Conservation (phyloP, 2,113 vertebrate species). For the Calypte anna region DNA sequence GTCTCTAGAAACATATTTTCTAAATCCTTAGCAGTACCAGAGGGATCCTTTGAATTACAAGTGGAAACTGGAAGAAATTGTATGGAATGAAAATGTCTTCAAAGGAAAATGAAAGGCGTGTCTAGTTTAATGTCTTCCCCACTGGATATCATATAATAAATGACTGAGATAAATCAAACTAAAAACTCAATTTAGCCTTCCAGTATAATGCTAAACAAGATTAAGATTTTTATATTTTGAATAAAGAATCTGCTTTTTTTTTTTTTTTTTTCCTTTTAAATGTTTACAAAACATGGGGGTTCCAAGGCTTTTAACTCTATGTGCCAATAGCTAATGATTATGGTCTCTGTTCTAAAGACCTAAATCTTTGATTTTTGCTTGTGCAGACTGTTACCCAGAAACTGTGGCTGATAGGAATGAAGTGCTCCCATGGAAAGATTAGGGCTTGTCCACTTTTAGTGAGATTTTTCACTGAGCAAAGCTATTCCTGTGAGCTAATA, state of each 20-base stretch:
- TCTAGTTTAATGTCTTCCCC: neutral
- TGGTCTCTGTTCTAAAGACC: neutral
- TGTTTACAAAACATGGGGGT: neutral
- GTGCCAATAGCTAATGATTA: neutral
- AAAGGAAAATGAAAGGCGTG: neutral
- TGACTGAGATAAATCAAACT: neutral
- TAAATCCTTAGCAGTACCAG: neutral
- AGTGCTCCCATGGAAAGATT: neutral
- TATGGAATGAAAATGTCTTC: neutral
- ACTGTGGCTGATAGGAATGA: neutral
- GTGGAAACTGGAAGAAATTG: neutral
- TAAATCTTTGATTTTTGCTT: neutral
- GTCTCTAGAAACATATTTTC: neutral
- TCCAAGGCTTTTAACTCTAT: neutral
- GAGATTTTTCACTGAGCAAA: neutral
- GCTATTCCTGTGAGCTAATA: neutral
- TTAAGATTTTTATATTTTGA: neutral
- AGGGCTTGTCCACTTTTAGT: neutral
- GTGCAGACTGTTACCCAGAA: neutral
- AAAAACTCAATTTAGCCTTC: neutral
- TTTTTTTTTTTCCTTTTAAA: neutral
- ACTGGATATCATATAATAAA: neutral
- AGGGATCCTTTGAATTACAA: neutral
- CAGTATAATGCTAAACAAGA: neutral
- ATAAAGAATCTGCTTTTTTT: neutral